Conservation (phyloP, 2,797 vertebrate genomes). For the Echiichthys vipera region DNA sequence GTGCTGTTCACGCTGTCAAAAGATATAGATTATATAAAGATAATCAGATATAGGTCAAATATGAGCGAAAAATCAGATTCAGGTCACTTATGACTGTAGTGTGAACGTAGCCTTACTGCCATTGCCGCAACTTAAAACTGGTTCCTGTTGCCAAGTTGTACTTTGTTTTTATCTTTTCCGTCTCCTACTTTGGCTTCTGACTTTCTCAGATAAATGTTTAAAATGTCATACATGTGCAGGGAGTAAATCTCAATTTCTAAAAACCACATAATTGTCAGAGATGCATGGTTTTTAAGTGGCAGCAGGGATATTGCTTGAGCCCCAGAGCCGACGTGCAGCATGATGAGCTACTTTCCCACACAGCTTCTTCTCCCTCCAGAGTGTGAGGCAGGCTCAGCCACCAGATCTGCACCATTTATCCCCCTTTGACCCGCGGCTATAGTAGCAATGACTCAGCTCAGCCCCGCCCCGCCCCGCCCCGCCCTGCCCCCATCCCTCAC, state of each 20-base stretch:
- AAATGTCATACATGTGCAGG: background rate
- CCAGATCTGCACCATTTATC: constrained; percentile 49
- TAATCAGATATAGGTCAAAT: no score
- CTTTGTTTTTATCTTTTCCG: background rate
- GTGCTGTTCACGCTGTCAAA: no score
- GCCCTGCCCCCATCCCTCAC: background rate
- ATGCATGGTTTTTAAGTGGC: constrained; percentile 3
- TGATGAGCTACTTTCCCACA: constrained; percentile 43
- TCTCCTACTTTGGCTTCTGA: background rate
- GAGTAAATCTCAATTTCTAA: constrained; percentile 8
- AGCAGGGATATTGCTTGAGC: constrained; percentile 7
- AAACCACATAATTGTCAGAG: constrained; percentile 13
- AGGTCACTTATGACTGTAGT: no score
- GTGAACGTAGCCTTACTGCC: no score
- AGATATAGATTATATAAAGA: no score
- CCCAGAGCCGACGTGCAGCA: constrained; percentile 13
- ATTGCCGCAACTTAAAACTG: background rate
- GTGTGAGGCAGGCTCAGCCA: constrained; percentile 27
- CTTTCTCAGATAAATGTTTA: background rate
- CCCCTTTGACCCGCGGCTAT: constrained; percentile 31
- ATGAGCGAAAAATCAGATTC: no score
- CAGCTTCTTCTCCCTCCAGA: constrained; percentile 28
- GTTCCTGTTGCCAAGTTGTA: background rate
- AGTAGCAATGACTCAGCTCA: constrained; percentile 34
- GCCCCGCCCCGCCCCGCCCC: no score